Evolutionary conservation across 2,113 vertebrate species (phyloP), one percentile per base, ranked within the genome.

Genomic region (Xenopus tropicalis): DNA sequence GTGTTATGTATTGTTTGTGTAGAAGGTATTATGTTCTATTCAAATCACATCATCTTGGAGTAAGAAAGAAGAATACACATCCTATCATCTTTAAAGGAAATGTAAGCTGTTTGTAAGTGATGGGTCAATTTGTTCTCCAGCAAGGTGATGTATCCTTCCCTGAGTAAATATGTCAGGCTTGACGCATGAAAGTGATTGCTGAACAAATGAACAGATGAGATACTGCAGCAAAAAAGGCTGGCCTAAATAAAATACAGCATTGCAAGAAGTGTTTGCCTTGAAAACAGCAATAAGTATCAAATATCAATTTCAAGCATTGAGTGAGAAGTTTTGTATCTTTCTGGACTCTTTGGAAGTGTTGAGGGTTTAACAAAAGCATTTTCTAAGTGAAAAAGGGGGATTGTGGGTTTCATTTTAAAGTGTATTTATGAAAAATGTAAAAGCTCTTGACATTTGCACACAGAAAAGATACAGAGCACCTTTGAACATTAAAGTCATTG

Each of bases 131-230:
- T 58, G 25, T 70, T 11, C 1, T 24, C 24, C 20, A 75, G 74
- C 78, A 71, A 78, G 69, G 66, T 81, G 54, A 21, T 67, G 16
- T 57, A 81, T 77, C 43, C 69, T 77, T 56, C 22, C 71, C 42
- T n/a, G 3, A 75, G 22, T 62, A 14, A 44, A 72, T 17, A 3
- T 76, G 77, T 74, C 61, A 74, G 78, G 54, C 21, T 77, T 77
- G 71, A 83, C 72, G 74, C 61, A n/a, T 17, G 24, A 56, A 64
- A 79, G 74, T 79, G 77, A 79, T 82, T 78, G 65, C 23, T 22
- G 13, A 70, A 51, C 73, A 75, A 82, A 81, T 13, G 67, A 79
- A 51, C 58, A 80, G 74, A 67, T 24, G 56, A 74, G n/a, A 16
- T 77, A 63, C 17, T 59, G 54, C 64, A 67, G 61, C 59, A 57